phyloP scores from a whole-genome alignment of 2,888 invertebrate species.

The Drosophila infuscata region DNA sequence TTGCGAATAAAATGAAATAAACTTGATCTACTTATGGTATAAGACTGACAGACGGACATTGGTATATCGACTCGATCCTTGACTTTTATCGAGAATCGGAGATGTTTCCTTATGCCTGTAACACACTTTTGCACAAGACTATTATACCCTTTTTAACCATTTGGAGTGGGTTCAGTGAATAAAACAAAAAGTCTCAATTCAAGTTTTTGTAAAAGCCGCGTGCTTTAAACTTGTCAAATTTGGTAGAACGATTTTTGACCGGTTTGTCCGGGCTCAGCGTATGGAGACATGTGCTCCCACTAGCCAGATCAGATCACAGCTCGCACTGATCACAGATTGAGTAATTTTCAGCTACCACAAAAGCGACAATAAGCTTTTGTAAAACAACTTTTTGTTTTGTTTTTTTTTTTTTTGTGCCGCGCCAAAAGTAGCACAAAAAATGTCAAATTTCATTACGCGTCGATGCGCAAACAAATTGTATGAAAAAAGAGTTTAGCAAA shows the following conservation, averaged over 20 bases:
- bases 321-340: constrained; percentile 49
- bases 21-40: neutral
- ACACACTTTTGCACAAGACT: neutral
- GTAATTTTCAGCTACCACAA: constrained; percentile 55
- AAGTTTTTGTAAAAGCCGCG: constrained; percentile 42
- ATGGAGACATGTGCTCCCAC: constrained; percentile 42
- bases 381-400: constrained; percentile 5
- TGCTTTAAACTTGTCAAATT: constrained; percentile 69
- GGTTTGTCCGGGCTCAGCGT: constrained; percentile 62
- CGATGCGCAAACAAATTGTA: constrained; percentile 74
- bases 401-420: constrained; percentile 42
- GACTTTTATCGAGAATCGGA: neutral
- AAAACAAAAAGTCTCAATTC: constrained; percentile 13
- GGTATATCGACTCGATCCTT: neutral
- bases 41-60: neutral
- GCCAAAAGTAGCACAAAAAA: constrained; percentile 74
- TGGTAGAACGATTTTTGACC: constrained; percentile 77
- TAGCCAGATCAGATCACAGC: constrained; percentile 17
- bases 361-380: constrained; percentile 40
- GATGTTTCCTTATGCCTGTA: neutral
- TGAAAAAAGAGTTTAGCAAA: constrained; percentile 33
- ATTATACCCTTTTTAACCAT: neutral
- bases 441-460: constrained; percentile 77
- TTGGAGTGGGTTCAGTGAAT: neutral
- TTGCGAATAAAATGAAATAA: neutral